Evolutionary conservation across 2,113 vertebrate genomes (phyloP), one percentile per base, ranked within the genome.

Genomic region (Speoplatyrhinus poulsoni): DNA sequence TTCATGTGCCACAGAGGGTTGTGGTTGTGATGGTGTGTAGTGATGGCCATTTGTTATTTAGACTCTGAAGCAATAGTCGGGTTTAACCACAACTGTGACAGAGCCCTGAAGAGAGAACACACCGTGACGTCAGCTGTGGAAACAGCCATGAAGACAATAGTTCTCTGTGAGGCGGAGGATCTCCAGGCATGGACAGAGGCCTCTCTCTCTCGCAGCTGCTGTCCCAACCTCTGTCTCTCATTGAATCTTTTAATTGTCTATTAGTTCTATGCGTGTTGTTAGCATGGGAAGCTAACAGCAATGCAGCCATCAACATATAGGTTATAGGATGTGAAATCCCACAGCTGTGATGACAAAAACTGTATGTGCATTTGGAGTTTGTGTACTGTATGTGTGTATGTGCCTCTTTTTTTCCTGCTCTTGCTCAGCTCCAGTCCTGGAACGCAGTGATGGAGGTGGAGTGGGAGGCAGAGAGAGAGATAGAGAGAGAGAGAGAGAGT

Each of bases 121-220:
- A 83, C 73, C 74, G 82, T 92, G 91, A 92, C 88, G 86, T 92
- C 91, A 91, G 81, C 77, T 73, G 85, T 84, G 64, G 78, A 87
- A 86, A 82, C 78, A 84, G 81, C 59, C 7, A 52, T 33, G 55
- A 52, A 83, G 83, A 93, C 92, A 93, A 92, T 90, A 77, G 82
- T 70, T 73, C 82, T 86, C 86, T 91, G 91, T 93, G 86, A 69
- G 13, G 3, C 69, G 78, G 79, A 74, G 62, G 69, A 84, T 70
- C 81, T 26, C 12, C 26, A 85, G 86, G 88, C 83, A 88, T 86
- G 87, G 77, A 92, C 90, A 92, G 87, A 92, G 89, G 82, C 69
- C 79, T 82, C 69, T 88, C 80, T 89, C 87, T 88, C 80, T 70
- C 81, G 71, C 70, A 82, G 82, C 87, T 84, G 88, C 87, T 89